Evolutionary conservation across 2,888 invertebrate species (phyloP), one percentile per base, ranked within the genome.

Genomic region (Hemicrepidius hirtus): DNA sequence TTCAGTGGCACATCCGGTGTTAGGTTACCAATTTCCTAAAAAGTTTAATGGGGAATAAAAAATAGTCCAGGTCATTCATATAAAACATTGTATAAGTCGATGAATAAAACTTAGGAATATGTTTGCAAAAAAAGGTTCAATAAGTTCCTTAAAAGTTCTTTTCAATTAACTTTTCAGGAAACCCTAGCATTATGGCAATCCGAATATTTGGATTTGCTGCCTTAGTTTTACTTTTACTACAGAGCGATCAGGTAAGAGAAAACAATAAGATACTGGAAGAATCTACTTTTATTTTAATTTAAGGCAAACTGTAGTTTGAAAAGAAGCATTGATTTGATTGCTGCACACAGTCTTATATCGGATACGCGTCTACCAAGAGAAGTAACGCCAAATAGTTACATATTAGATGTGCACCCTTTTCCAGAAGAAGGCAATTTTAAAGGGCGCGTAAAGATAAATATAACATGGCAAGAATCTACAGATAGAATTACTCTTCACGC

Each of bases 281-380:
- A 18, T 55, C 35, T 55, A 10, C 35, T 24, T 1, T 35, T 37
- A 3, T n/a, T 18, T 32, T 35, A 18, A 18, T 16, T 37, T 37
- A 12, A 57, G 57, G 57, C 37, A 57, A 35, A 57, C 4, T 57
- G 20, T 5, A 18, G 46, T 12, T 35, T 75, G 20, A 82, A 80
- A 75, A 85, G 91, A 60, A 94, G 94, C 81, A 92, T 94, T 74
- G 94, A 94, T 81, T 84, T 94, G 63, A 92, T 93, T 78, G 92
- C 93, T 74, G 90, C 93, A 0, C 90, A 92, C 79, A 88, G 90
- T 0, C 85, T 93, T 9, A 89, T 91, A 41, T 89, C 91, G 76
- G 93, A 93, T 76, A 88, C 88, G 0, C 88, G 92, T 3, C 83
- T 94, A 60, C 90, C 92, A 0, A 89, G 89, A 71, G 88, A 90